Percentiles rank a stretch among this genome's conserved stretches.
These are phyloP conservation scores for Caerostris extrusa DNA, from an alignment of 1,140 invertebrate genomes.

Conservation along the genomic window DNA sequence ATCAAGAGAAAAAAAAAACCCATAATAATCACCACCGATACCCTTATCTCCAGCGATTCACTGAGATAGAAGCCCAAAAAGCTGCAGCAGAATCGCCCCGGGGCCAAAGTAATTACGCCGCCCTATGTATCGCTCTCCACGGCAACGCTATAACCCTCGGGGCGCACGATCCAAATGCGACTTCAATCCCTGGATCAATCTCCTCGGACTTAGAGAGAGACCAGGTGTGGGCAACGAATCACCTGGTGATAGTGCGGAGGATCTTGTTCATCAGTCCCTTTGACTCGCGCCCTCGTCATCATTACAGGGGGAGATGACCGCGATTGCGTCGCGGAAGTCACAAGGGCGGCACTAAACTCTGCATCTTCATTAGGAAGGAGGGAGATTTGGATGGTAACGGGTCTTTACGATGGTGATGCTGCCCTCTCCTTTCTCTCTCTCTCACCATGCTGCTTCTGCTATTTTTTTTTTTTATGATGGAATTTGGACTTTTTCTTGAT, in stretches of 20 bases:
- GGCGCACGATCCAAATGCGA: conserved; percentile 37
- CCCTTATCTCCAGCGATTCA: conserved; percentile 45
- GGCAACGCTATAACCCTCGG: conserved; percentile 24
- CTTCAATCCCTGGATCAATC: conserved; percentile 53
- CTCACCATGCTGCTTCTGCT: neutral
- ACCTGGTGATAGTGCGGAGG: conserved; percentile 27
- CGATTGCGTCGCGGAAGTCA: conserved; percentile 40
- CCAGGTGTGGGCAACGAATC: conserved; percentile 14
- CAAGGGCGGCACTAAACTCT: conserved; percentile 3
- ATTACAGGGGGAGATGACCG: conserved; percentile 20
- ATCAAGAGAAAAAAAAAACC: neutral
- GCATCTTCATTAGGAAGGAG: conserved; percentile 29
- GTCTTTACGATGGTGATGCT: neutral
- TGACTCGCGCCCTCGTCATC: conserved; percentile 12
- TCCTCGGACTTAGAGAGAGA: neutral
- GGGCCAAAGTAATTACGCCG: conserved; percentile 57
- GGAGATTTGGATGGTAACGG: conserved; percentile 29
- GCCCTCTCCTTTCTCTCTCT: neutral
- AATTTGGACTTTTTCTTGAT: neutral
- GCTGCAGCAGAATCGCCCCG: conserved; percentile 22
- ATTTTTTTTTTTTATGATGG: neutral
- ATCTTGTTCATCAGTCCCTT: conserved; percentile 19
- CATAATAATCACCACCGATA: conserved; percentile 15
- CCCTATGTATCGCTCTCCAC: conserved; percentile 31
- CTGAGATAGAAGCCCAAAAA: conserved; percentile 33